These are phyloP conservation scores for Trichonephila inaurata DNA, from an alignment of 1,140 invertebrate genomes.

Conservation along the genomic window DNA sequence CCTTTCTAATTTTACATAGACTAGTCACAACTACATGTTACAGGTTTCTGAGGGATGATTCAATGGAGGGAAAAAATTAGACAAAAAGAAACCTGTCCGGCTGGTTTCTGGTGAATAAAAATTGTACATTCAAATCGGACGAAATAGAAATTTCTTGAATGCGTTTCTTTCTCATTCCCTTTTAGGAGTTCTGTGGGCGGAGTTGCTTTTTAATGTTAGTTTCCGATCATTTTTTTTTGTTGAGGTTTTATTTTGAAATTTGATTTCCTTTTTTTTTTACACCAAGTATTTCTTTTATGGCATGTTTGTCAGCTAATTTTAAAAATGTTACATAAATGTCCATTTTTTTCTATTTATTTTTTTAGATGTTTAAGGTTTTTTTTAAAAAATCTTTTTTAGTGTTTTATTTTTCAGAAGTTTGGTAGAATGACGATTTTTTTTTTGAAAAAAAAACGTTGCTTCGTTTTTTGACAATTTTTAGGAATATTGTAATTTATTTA, in stretches of 20 bases:
- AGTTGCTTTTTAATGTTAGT: background rate
- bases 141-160: constrained; percentile 12
- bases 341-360: background rate
- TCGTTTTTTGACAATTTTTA: too few species aligned
- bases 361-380: background rate
- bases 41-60: constrained; percentile 9
- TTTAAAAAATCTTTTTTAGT: too few species aligned
- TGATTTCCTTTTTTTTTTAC: background rate
- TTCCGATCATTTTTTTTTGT: background rate
- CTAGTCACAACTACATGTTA: background rate
- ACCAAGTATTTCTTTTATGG: background rate
- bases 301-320: too few species aligned
- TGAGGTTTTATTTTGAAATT: background rate
- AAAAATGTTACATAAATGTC: too few species aligned
- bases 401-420: too few species aligned
- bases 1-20: background rate
- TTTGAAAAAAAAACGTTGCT: too few species aligned
- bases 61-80: background rate
- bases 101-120: background rate
- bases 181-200: background rate
- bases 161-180: background rate
- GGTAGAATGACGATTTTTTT: too few species aligned
- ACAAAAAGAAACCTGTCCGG: background rate
- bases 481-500: too few species aligned
- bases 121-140: background rate